Evolutionary conservation across 2,797 vertebrate genomes (phyloP), one percentile per base, ranked within the genome.

Genomic region (Eptatretus atami): DNA sequence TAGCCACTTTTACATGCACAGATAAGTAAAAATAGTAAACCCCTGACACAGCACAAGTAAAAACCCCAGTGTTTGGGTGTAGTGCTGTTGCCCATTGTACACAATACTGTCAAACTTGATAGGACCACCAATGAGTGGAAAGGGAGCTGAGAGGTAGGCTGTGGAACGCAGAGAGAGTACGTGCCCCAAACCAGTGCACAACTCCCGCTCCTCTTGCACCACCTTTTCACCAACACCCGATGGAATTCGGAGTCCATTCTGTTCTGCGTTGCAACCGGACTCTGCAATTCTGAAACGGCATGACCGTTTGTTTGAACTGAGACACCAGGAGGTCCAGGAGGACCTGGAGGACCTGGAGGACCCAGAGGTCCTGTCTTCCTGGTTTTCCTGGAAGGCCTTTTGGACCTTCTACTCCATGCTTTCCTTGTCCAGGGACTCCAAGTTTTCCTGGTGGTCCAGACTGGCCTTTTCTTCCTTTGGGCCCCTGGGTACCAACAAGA

Each of bases 21-120:
- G 87, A 71, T 98, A 98, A 24, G 78, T 78, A 15, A 98, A n/a
- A 98, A 72, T 98, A 98, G 72, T 98, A 98, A 72, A 98, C 70
- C 3, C 92, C 92, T 0, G 90, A 84, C 67, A 90, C 71, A 66
- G 77, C 83, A 11, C 90, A 96, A 67, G 86, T 93, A 71, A 98
- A 98, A 69, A 92, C 68, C 53, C 92, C 92, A 0, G 73, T 94
- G 72, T 84, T 82, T 1, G 82, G 80, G 66, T 93, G 75, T 98
- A 98, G 75, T 90, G 83, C 71, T 90, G 86, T 65, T 86, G 81
- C 66, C 84, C 80, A 0, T 93, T 98, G 70, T 95, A 80, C 52
- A 98, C 74, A 63, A 98, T 75, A 73, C 87, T 88, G 76, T 90
- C 83, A 10, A 98, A 98, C 71, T 87, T 74, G 25, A 98, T 75